Conservation (phyloP, 1,140 invertebrate species). For the Procambarus clarkii region DNA sequence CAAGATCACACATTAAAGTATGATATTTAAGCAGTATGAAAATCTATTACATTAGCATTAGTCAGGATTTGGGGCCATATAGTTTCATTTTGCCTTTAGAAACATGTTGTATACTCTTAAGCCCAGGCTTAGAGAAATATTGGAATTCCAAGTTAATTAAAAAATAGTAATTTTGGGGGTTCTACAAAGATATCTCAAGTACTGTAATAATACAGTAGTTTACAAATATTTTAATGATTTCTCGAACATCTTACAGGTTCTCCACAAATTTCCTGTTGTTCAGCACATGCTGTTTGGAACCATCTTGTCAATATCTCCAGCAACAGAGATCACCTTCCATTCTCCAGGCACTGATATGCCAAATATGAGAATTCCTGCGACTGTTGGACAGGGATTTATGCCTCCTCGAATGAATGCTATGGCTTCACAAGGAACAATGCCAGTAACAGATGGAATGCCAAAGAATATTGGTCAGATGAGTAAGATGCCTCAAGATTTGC, state of each 20-base stretch:
- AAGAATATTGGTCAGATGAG: not conserved
- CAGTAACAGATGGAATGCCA: not conserved
- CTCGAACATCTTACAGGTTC: conserved; percentile 37
- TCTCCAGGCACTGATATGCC: conserved; percentile 54
- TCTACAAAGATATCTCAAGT: no score
- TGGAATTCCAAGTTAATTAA: no score
- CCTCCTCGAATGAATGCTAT: not conserved
- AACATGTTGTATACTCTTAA: no score
- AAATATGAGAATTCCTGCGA: conserved; percentile 8
- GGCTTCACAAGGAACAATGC: not conserved
- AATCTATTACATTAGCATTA: no score
- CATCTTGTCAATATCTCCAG: conserved; percentile 78
- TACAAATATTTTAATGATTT: not conserved
- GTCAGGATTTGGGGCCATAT: no score
- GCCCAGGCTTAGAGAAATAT: no score
- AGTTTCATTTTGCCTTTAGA: no score
- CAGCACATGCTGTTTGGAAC: conserved; percentile 98
- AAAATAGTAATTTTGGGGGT: no score
- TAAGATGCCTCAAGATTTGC: conserved; percentile 23
- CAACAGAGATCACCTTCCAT: conserved; percentile 42
- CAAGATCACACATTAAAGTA: no score
- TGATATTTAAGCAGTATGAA: no score
- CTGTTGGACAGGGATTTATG: not conserved
- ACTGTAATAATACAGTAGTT: not conserved
- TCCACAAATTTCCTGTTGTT: conserved; percentile 94